Evolutionary conservation across 2,113 vertebrate species (phyloP).

Genomic region (Tragelaphus strepsiceros): DNA sequence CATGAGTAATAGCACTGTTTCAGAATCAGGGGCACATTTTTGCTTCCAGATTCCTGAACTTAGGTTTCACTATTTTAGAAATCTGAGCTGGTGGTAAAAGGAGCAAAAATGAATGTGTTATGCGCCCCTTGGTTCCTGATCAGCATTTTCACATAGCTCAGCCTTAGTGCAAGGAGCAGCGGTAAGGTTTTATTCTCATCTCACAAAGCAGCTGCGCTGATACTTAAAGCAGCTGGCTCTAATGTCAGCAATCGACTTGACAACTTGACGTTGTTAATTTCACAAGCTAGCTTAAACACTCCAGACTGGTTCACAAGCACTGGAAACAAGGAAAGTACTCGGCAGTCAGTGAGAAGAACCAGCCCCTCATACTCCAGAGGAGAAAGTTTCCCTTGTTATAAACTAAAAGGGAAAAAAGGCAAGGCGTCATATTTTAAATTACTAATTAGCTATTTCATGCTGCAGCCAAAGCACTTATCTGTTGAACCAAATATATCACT

Average conservation of each 20-base stretch:
- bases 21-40: neutral
- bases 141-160: neutral
- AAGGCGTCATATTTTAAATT: neutral
- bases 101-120: neutral
- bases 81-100: conserved; percentile 49
- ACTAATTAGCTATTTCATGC: neutral
- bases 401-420: neutral
- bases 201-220: conserved; percentile 57
- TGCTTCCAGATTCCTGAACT: conserved; percentile 38
- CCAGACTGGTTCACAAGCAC: neutral
- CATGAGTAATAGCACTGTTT: neutral
- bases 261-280: neutral
- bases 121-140: neutral
- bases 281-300: neutral
- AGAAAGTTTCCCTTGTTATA: neutral
- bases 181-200: neutral
- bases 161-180: neutral
- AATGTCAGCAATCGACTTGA: neutral
- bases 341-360: neutral
- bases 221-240: conserved; percentile 59
- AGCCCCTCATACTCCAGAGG: neutral
- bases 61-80: conserved; percentile 43
- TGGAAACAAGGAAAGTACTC: neutral
- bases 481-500: neutral
- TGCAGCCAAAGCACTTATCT: neutral